Evolutionary conservation across 1,140 invertebrate species (phyloP).

Genomic region (Aphelenchoides fujianensis): DNA sequence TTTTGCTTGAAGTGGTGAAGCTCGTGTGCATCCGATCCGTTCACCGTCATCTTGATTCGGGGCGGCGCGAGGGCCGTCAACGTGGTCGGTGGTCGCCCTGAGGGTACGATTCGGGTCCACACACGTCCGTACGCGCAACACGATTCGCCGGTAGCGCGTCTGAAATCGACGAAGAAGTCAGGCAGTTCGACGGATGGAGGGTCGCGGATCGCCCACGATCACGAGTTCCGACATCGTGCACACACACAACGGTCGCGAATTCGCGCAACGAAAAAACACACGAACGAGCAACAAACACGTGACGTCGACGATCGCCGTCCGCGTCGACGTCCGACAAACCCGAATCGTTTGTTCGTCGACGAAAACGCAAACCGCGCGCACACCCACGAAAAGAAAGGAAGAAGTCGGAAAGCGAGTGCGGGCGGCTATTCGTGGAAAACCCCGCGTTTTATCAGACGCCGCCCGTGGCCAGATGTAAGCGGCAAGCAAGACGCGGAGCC

Average conservation of each 20-base stretch:
- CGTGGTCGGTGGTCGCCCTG: not conserved
- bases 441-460: not conserved
- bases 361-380: not conserved
- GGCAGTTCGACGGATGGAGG: not conserved
- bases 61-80: slow-evolving; percentile 1
- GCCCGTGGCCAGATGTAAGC: not conserved
- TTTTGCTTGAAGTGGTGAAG: slow-evolving; percentile 57
- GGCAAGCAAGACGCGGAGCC: not conserved
- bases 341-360: too few relatives aligned
- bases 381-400: not conserved
- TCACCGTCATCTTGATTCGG: slow-evolving; percentile 10
- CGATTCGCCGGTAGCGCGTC: not conserved
- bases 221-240: not conserved
- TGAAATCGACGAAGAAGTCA: not conserved
- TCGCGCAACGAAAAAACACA: not conserved
- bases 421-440: not conserved
- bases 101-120: not conserved
- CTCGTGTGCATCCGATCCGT: slow-evolving; percentile 39
- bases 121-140: not conserved
- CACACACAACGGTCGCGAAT: too few relatives aligned
- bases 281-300: not conserved
- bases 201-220: not conserved
- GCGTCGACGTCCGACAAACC: too few relatives aligned
- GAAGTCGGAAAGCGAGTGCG: not conserved
- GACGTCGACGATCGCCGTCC: too few relatives aligned